Evolutionary conservation across 2,888 invertebrate species (phyloP).

Genomic region (Hesperia comma): DNA sequence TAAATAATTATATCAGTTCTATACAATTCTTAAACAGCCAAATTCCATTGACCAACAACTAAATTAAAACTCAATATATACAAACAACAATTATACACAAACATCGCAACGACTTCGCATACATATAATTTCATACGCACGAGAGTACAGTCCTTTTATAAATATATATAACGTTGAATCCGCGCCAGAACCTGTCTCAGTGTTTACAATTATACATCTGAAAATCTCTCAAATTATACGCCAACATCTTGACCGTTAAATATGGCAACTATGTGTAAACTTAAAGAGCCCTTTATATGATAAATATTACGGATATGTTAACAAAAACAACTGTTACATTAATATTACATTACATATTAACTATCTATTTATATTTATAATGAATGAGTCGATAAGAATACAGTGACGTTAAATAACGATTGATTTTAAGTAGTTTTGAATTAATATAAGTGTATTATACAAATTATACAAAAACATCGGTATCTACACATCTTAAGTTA

Average conservation of each 20-base stretch:
- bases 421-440: too few species aligned
- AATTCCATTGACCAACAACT: not conserved
- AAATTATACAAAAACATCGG: too few species aligned
- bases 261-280: not conserved
- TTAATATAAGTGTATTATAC: too few species aligned
- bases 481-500: too few species aligned
- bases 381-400: too few species aligned
- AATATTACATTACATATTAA: too few species aligned
- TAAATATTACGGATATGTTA: too few species aligned
- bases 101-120: conserved; percentile 1
- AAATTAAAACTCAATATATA: conserved; percentile 11
- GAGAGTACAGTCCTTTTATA: conserved; percentile 4
- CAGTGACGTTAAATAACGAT: too few species aligned
- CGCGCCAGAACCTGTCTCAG: conserved; percentile 1
- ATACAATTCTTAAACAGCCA: not conserved
- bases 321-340: too few species aligned
- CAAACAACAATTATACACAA: conserved; percentile 12
- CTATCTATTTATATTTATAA: too few species aligned
- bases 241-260: not conserved
- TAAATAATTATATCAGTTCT: not conserved
- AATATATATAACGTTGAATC: not conserved
- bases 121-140: conserved; percentile 5
- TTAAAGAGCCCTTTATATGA: too few species aligned
- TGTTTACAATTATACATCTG: not conserved
- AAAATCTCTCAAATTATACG: not conserved